A percentile compares a stretch with the other conserved stretches of the same genome.
Evolutionary conservation across 2,888 invertebrate genomes (phyloP).

Genomic region (Philopedon plagiatum): DNA sequence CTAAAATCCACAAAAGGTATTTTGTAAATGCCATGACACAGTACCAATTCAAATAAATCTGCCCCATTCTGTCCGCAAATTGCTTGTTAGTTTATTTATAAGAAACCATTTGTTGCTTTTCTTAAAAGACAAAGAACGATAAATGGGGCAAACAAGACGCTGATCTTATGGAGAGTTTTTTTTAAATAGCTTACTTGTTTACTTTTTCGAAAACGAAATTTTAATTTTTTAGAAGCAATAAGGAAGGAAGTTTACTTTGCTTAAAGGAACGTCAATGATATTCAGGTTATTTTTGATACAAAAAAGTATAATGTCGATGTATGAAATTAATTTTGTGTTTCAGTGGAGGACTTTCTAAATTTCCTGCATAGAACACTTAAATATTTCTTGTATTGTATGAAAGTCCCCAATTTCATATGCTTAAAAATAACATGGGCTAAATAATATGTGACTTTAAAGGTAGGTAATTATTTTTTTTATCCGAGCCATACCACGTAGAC

Average conservation of each 20-base stretch:
- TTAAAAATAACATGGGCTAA: no score
- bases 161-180: neutral
- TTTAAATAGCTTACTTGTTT: constrained; percentile 19
- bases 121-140: constrained; percentile 4
- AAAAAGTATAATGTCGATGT: neutral
- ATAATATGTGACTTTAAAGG: no score
- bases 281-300: neutral
- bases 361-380: no score
- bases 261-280: neutral
- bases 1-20: neutral
- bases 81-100: constrained; percentile 23
- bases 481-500: no score
- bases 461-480: no score
- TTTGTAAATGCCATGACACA: neutral
- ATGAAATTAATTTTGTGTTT: neutral
- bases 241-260: constrained; percentile 1
- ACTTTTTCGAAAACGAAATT: neutral
- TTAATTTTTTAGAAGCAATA: constrained; percentile 8
- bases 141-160: constrained; percentile 7
- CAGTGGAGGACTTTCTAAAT: neutral
- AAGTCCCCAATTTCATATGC: no score
- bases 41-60: neutral
- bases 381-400: no score
- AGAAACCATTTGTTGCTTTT: constrained; percentile 11
- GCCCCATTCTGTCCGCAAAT: constrained; percentile 7